Base-by-base conservation (phyloP, 2,113 vertebrate species). In the Sminthopsis crassicaudata region DNA sequence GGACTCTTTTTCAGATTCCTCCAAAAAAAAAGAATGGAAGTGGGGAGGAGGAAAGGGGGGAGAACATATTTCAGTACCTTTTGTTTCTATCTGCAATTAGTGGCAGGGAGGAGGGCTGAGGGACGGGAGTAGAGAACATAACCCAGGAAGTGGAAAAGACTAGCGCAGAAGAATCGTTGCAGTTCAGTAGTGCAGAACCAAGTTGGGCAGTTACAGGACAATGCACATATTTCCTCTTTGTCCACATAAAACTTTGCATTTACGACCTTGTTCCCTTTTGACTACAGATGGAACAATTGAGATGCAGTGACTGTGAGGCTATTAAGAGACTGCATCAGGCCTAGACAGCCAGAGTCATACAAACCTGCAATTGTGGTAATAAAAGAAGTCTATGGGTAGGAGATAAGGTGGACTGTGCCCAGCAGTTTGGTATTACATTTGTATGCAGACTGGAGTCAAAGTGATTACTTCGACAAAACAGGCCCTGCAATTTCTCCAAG, bases 401-500 rank as follows among this genome's bases (percentile, higher is more conserved):
- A 97, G 98, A 97, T 97, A 98, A 97, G 95, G 91, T 89, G 90
- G 94, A 95, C 90, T 42, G 8, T 90, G 93, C 95, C 94, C 95
- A 92, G 76, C 3, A 51, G 92, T 96, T 96, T 91, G 97, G 93
- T 97, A 93, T 97, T 97, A 93, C 91, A 14, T 92, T 96, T 97
- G 96, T 96, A 94, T 96, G 95, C 95, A 96, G 93, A 93, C 96
- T 93, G 96, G 96, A 97, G 96, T 96, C 97, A 94, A 97, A 98
- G 94, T 0, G 26, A 97, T 97, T 98, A 97, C 96, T 97, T 96
- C 97, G 98, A 98, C 97, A 97, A 96, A 97, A 98, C 60, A 89
- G 96, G 97, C 97, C 93, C 93, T 96, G 98, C 98, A 97, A 97
- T 97, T 98, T 98, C 96, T 98, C 92, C 97, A 98, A 93, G 97